Conservation (phyloP, 2,113 vertebrate genomes). For the Thomomys bottae region DNA sequence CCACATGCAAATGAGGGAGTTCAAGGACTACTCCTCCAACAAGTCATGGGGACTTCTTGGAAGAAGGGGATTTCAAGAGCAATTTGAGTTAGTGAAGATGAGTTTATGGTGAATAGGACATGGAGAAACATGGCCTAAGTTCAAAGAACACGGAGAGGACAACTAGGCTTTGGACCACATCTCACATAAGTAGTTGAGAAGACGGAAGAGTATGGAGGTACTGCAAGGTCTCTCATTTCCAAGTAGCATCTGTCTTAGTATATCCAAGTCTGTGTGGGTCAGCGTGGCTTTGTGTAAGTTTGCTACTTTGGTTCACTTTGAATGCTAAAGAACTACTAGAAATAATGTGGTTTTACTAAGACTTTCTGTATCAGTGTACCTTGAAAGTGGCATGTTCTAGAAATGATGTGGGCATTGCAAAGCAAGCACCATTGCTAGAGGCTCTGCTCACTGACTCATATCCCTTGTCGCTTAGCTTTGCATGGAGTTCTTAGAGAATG, state of each 20-base stretch:
- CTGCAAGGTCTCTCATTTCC: too few relatives aligned
- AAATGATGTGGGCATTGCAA: conserved; percentile 46
- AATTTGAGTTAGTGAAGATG: neutral
- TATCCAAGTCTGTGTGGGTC: neutral
- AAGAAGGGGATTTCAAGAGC: conserved; percentile 60
- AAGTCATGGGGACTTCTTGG: conserved; percentile 53
- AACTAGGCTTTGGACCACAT: neutral
- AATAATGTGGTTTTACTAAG: conserved; percentile 36
- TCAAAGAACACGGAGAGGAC: neutral
- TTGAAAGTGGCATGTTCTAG: conserved; percentile 46
- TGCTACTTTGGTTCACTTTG: neutral
- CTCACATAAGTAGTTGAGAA: neutral
- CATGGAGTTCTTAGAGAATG: neutral
- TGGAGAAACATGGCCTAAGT: neutral
- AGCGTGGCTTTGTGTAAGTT: neutral
- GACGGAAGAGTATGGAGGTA: neutral
- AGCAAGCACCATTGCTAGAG: neutral
- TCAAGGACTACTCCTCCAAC: neutral
- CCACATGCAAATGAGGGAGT: conserved; percentile 9
- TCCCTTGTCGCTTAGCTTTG: neutral
- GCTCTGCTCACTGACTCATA: neutral
- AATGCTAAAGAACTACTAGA: neutral
- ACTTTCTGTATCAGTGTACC: conserved; percentile 50
- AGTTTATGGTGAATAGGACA: neutral
- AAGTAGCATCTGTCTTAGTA: neutral